Base-by-base conservation (phyloP, 2,797 vertebrate species). In the Schizothorax lantsangensis region DNA sequence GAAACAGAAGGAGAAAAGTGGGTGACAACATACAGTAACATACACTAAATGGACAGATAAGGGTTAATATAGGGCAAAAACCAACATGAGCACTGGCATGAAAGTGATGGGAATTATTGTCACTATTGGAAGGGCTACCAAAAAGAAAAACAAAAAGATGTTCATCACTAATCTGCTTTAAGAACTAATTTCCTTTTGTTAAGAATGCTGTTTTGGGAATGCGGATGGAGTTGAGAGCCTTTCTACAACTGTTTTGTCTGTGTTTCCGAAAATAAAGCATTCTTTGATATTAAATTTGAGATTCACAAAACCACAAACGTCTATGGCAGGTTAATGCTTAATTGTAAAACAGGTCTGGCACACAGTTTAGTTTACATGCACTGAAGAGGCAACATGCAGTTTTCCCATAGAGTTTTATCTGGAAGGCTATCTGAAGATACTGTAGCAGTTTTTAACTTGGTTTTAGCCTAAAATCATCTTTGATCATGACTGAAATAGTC, bases 1-100 rank as follows among this genome's bases (percentile, higher is more conserved):
- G 84, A 84, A 89, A 83, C 62, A 86, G 52, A 62, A 84, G 74
- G 49, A 77, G 93, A 92, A 92, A 90, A 89, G 87, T 89, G 88
- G 91, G 79, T 87, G 66, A 87, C 69, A 52, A 66, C 49, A 84
- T 26, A 88, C 83, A 84, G 23, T 45, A 40, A 85, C 33, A 87
- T n/a, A 83, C 19, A 73, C 66, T 17, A 57, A 33, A 84, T 8
- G 45, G 30, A 85, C 36, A 64, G 23, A 57, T 59, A 40, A 17
- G 14, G 68, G 45, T 26, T 43, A 47, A 68, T 59, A 73, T 66
- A 71, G 52, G 36, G 19, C 0, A 10, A 4, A 14, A n/a, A 40
- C 6, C 21, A 8, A 79, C 9, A 30, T 26, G 52, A 40, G 38
- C 7, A n/a, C 33, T 79, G 52, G 19, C 21, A 36, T 15, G 2